Evolutionary conservation across 2,113 vertebrate genomes (phyloP).

Genomic region (Abramis brama): DNA sequence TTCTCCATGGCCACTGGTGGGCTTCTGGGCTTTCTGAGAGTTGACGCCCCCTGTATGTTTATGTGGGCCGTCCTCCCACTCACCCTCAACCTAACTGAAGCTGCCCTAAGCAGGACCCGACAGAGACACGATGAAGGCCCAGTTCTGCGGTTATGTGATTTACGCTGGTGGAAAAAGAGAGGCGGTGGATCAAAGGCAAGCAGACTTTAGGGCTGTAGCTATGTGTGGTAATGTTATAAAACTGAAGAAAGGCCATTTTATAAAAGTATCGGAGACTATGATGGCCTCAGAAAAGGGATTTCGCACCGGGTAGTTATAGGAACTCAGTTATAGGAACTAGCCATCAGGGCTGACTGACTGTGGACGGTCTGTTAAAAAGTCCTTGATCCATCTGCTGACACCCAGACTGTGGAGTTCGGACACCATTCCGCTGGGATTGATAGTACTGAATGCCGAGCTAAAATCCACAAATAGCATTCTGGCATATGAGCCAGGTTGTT

Average conservation of each 20-base stretch:
- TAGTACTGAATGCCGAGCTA: not conserved
- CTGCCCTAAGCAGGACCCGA: constrained; percentile 41
- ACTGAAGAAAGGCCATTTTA: constrained; percentile 55
- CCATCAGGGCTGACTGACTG: too few relatives aligned
- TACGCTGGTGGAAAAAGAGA: constrained; percentile 37
- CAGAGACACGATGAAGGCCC: not conserved
- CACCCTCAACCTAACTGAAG: constrained; percentile 42
- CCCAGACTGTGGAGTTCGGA: not conserved
- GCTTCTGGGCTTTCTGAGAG: constrained; percentile 24
- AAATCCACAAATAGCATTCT: not conserved
- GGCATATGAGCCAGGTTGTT: not conserved
- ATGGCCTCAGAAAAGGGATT: not conserved
- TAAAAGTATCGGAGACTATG: not conserved
- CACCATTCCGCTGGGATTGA: not conserved
- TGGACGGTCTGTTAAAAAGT: too few relatives aligned
- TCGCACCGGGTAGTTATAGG: too few relatives aligned
- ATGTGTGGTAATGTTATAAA: constrained; percentile 53
- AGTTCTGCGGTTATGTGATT: constrained; percentile 36
- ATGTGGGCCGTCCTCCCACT: constrained; percentile 55
- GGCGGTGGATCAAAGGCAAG: constrained; percentile 60
- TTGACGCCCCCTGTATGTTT: constrained; percentile 51
- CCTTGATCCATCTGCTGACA: not conserved
- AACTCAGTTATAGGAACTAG: too few relatives aligned
- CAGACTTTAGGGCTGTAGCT: constrained; percentile 49
- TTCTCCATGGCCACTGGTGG: constrained; percentile 54